A percentile compares a stretch with the other conserved stretches of the same genome.
Conservation (phyloP, 2,888 invertebrate species). For the Galeruca laticollis region DNA sequence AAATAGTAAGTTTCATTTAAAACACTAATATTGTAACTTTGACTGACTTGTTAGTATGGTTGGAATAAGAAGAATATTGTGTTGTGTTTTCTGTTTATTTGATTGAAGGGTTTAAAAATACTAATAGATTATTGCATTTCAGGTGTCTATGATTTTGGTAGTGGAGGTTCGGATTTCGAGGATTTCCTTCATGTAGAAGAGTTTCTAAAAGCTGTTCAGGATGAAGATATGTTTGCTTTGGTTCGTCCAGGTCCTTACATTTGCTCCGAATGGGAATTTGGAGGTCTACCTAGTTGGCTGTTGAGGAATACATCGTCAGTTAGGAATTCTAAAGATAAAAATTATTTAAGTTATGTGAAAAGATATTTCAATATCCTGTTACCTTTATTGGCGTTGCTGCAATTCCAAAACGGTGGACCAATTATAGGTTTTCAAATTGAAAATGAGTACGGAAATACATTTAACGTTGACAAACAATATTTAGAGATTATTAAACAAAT, state of each 20-base stretch:
- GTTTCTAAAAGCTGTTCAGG: constrained; percentile 80
- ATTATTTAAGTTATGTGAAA: constrained; percentile 43
- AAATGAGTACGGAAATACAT: constrained; percentile 89
- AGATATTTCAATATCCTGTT: constrained; percentile 67
- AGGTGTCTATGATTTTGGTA: constrained; percentile 70
- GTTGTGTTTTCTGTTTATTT: too few relatives aligned
- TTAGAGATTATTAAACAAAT: constrained; percentile 64
- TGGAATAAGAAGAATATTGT: background rate
- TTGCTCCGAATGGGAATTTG: constrained; percentile 87
- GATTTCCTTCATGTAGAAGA: constrained; percentile 69
- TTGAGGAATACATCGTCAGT: constrained; percentile 58
- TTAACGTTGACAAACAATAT: constrained; percentile 63
- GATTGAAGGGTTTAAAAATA: too few relatives aligned
- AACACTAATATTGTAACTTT: too few relatives aligned
- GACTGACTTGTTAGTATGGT: too few relatives aligned
- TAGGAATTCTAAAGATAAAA: constrained; percentile 27
- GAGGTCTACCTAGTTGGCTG: constrained; percentile 61
- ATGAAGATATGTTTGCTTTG: constrained; percentile 83
- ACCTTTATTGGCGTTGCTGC: constrained; percentile 66
- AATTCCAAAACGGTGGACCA: constrained; percentile 83
- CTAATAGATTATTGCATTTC: background rate
- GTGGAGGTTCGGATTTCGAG: constrained; percentile 70
- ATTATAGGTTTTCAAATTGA: constrained; percentile 91
- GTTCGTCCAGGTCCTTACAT: constrained; percentile 92
- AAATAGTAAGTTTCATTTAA: too few relatives aligned